These are phyloP conservation scores for Catharus minimus DNA, from an alignment of 2,113 vertebrate genomes.

Conservation along the genomic window DNA sequence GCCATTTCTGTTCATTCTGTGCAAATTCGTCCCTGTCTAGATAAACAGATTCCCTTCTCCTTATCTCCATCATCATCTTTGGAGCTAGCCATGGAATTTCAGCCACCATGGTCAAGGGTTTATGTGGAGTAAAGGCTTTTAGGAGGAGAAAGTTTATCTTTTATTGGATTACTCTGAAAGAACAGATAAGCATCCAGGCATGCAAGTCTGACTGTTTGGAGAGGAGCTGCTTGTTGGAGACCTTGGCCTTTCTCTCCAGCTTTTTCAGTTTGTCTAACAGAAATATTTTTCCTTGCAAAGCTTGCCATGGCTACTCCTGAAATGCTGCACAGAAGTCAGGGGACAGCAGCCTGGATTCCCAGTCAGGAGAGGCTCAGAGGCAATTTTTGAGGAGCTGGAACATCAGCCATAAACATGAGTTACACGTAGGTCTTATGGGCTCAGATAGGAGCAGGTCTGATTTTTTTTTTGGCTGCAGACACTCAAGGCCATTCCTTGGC, in stretches of 20 bases:
- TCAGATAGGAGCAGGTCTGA: conserved; percentile 1
- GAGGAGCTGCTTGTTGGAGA: not conserved
- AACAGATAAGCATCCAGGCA: conserved; percentile 28
- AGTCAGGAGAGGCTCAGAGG: not conserved
- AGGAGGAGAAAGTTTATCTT: conserved; percentile 25
- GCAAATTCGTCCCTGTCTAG: not conserved
- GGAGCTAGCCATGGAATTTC: not conserved
- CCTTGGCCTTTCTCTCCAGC: not conserved
- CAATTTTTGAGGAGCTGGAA: not conserved
- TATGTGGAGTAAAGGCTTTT: not conserved
- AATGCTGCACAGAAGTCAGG: not conserved
- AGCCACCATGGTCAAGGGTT: not conserved
- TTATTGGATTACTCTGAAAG: not conserved
- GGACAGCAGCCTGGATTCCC: not conserved
- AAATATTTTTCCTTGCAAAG: not conserved
- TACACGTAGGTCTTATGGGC: not conserved
- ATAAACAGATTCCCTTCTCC: not conserved
- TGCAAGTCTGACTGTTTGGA: not conserved
- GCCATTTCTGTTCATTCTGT: not conserved
- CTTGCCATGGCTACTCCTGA: not conserved
- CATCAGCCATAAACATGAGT: not conserved
- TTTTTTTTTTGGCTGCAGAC: not conserved
- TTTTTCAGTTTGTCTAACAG: not conserved
- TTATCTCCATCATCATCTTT: not conserved
- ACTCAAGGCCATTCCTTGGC: conserved; percentile 48